These are phyloP conservation scores for Tetramorium alpestre DNA, from an alignment of 1,140 invertebrate genomes.

Conservation along the genomic window DNA sequence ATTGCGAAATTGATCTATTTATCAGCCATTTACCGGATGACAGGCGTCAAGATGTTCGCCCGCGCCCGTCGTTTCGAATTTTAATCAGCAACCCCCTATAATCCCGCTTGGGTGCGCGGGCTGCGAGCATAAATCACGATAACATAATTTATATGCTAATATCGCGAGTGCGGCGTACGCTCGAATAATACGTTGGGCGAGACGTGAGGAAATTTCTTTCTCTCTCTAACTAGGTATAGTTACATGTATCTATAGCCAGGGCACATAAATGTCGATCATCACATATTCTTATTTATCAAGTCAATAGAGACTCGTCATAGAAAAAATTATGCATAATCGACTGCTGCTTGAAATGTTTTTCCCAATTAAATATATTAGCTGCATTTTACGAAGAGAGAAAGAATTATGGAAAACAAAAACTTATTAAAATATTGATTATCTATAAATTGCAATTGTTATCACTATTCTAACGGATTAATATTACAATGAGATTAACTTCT, in stretches of 20 bases:
- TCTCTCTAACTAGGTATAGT: slow-evolving; percentile 54
- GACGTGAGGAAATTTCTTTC: not conserved
- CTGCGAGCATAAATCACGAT: slow-evolving; percentile 82
- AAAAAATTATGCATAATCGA: not conserved
- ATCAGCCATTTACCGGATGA: slow-evolving; percentile 49
- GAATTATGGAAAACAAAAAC: not conserved
- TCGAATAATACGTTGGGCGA: slow-evolving; percentile 53
- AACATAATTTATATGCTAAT: slow-evolving; percentile 85
- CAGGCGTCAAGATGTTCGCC: slow-evolving; percentile 55
- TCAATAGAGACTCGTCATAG: not conserved
- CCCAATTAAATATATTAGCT: not conserved
- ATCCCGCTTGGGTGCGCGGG: slow-evolving; percentile 59
- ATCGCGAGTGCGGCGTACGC: slow-evolving; percentile 65
- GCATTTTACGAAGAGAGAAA: not conserved
- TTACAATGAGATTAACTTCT: not conserved
- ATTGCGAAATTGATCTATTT: slow-evolving; percentile 51
- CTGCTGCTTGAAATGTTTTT: not conserved
- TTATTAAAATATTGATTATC: not conserved
- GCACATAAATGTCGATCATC: slow-evolving; percentile 55
- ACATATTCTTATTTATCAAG: not conserved
- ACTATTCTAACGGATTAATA: not conserved
- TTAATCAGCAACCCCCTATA: slow-evolving; percentile 73
- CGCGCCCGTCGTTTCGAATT: slow-evolving; percentile 65
- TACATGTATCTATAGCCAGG: not conserved
- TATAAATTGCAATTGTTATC: not conserved